These are phyloP conservation scores for Eilema griseolum DNA, from an alignment of 2,888 invertebrate genomes.

Conservation along the genomic window DNA sequence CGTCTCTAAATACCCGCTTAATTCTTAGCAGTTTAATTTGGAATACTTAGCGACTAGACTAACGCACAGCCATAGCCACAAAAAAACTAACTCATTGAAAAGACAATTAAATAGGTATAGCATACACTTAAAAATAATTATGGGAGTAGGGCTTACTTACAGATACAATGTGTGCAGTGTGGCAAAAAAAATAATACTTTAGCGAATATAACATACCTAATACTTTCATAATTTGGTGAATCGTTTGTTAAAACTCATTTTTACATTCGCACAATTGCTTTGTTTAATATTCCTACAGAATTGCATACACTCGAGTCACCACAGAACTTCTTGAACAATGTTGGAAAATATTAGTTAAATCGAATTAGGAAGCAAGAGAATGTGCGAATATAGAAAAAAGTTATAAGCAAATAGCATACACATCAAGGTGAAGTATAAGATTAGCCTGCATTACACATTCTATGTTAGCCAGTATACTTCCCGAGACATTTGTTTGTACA, in stretches of 20 bases:
- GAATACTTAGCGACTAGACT: not conserved
- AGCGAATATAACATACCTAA: not conserved
- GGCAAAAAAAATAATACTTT: not conserved
- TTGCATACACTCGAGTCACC: not conserved
- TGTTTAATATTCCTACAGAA: not conserved
- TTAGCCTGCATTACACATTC: not conserved
- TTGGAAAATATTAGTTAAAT: not conserved
- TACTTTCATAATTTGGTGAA: not conserved
- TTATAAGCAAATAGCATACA: not conserved
- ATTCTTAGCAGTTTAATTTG: not conserved
- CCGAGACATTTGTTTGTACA: not conserved
- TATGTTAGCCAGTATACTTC: not conserved
- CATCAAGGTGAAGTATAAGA: not conserved
- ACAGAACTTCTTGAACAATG: not conserved
- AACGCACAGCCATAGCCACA: not conserved
- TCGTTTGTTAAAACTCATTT: not conserved
- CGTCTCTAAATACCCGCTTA: not conserved
- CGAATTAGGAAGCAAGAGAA: not conserved
- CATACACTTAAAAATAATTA: not conserved
- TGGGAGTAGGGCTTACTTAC: not conserved
- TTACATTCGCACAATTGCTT: not conserved
- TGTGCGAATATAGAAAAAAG: not conserved
- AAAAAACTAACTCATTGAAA: not conserved
- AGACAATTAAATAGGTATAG: not conserved
- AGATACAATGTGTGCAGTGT: not conserved